A percentile compares a stretch with the other conserved stretches of the same genome.
phyloP scores from a whole-genome alignment of 2,888 invertebrate genomes.

The Dasysyrphus tricinctus region DNA sequence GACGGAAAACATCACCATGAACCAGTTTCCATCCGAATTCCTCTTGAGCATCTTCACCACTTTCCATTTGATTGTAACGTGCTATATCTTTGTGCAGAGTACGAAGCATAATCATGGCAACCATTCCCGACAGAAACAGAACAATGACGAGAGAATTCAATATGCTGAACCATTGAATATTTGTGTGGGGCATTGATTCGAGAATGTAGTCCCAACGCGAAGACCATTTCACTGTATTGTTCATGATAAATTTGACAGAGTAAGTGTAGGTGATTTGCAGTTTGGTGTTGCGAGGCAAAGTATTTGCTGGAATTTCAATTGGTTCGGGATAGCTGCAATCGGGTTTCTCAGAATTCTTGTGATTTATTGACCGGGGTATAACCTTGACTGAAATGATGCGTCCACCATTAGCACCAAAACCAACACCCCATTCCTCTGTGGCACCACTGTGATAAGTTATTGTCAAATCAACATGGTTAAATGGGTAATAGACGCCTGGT shows the following conservation, averaged over 20 bases:
- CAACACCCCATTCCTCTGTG: conserved; percentile 93
- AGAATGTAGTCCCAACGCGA: conserved; percentile 99
- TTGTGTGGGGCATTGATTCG: conserved; percentile 98
- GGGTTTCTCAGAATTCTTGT: conserved; percentile 83
- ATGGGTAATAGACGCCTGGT: conserved; percentile 93
- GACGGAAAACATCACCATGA: conserved; percentile 98
- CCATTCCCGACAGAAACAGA: conserved; percentile 98
- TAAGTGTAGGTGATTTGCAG: conserved; percentile 93
- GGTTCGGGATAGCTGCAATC: conserved; percentile 86
- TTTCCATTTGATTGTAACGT: conserved; percentile 97
- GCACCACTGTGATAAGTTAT: conserved; percentile 96
- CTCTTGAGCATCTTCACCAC: conserved; percentile 96
- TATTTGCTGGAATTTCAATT: conserved; percentile 88
- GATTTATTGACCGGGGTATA: conserved; percentile 86
- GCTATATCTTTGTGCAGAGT: conserved; percentile 99
- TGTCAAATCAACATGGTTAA: conserved; percentile 97
- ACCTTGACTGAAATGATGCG: conserved; percentile 93
- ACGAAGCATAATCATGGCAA: conserved; percentile 98
- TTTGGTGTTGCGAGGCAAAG: conserved; percentile 83
- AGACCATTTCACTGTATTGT: conserved; percentile 97
- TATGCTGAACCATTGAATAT: conserved; percentile 99
- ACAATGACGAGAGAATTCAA: conserved; percentile 98
- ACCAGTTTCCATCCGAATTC: conserved; percentile 96
- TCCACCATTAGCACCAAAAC: conserved; percentile 91
- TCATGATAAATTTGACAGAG: conserved; percentile 90